These are phyloP conservation scores for Antrozous pallidus DNA, from an alignment of 2,797 vertebrate species.

Conservation along the genomic window DNA sequence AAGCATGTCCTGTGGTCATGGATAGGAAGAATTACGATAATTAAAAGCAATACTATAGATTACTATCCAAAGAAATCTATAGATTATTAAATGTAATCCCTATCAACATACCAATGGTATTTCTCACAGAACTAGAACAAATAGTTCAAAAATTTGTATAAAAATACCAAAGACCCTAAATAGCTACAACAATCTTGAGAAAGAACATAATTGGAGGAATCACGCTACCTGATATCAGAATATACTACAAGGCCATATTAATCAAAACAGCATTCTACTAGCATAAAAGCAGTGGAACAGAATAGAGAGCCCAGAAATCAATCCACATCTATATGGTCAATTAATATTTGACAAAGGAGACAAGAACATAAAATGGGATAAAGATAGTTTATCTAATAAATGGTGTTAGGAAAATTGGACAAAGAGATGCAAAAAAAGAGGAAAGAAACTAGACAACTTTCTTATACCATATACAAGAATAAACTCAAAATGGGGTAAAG, in stretches of 20 bases:
- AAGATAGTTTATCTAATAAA: background rate
- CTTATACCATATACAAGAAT: background rate
- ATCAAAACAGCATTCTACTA: background rate
- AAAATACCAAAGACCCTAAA: background rate
- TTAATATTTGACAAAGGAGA: background rate
- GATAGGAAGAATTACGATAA: background rate
- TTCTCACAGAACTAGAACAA: background rate
- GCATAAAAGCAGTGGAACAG: background rate
- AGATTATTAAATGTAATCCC: background rate
- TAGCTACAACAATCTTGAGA: background rate
- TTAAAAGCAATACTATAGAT: background rate
- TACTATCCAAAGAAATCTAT: background rate
- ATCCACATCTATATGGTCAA: background rate
- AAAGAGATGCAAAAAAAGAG: background rate
- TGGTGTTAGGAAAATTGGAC: background rate
- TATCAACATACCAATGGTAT: background rate
- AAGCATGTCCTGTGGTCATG: background rate
- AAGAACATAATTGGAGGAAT: background rate
- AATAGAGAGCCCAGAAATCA: background rate
- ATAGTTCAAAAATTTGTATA: background rate
- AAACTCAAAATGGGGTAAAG: background rate
- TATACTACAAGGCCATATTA: background rate
- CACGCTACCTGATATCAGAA: background rate
- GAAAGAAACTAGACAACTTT: background rate
- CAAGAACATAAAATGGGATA: background rate